Evolutionary conservation across 2,888 invertebrate genomes (phyloP), one percentile per base, ranked within the genome.

Genomic region (Mesoligia furuncula): DNA sequence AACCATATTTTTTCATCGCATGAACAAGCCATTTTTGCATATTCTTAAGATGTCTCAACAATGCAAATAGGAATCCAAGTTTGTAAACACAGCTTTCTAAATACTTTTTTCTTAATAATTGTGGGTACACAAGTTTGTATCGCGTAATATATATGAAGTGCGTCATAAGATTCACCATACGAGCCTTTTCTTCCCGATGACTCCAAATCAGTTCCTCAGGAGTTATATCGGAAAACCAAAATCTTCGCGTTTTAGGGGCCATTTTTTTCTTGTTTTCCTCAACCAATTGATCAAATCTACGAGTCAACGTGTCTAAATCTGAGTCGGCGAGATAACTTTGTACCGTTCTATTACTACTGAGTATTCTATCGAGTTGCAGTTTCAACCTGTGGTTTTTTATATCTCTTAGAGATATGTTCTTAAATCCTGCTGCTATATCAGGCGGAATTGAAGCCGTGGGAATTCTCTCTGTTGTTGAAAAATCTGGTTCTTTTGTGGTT

Each of bases 61-160:
- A 36, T 83, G 75, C 66, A 20, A 84, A 84, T 57, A 75, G 87
- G 57, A 85, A 94, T 0, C 94, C 94, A 2, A 94, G 67, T 79
- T 86, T 91, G 45, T 93, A 94, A 7, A 77, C 85, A 0, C 68
- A 5, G 24, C 79, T 72, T 0, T 36, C 5, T 0, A 48, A 70
- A 54, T 93, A 94, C 62, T 93, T 94, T 1, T 83, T 85, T 61
- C 92, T 90, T 9, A 94, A 36, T 0, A 85, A 0, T 74, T 93
- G 93, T 1, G 90, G 51, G 24, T 85, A 86, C 0, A 90, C 79
- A 5, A 94, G 31, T n/a, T 90, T 91, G 75, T 93, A 92, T 36
- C 92, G 88, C 0, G 90, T 87, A 11, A 85, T 79, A 73, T 93
- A 93, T 0, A 93, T 70, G 31, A 94, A 94, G 64, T 94, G 93